Percentiles rank a stretch among this genome's conserved stretches.
These are phyloP conservation scores for Trypoxylus dichotomus DNA, from an alignment of 1,140 invertebrate species.

Conservation along the genomic window DNA sequence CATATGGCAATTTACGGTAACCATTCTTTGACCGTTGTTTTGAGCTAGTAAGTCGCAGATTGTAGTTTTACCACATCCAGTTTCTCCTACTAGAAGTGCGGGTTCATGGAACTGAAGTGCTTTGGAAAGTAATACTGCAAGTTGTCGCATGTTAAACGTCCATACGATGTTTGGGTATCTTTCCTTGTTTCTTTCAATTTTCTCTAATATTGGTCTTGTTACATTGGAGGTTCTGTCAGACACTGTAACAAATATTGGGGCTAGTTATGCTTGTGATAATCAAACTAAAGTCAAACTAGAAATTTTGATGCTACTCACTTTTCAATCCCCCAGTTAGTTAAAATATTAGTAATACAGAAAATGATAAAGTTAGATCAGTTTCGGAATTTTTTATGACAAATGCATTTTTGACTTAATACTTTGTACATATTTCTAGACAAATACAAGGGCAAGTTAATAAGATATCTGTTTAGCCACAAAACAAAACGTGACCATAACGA, in stretches of 20 bases:
- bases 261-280: too few relatives aligned
- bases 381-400: too few relatives aligned
- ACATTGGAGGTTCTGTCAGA: slow-evolving; percentile 74
- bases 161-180: slow-evolving; percentile 86
- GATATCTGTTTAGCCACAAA: too few relatives aligned
- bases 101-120: slow-evolving; percentile 92
- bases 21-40: slow-evolving; percentile 66
- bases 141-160: slow-evolving; percentile 88
- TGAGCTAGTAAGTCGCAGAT: slow-evolving; percentile 87
- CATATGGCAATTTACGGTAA: slow-evolving; percentile 96
- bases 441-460: too few relatives aligned
- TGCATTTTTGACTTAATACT: too few relatives aligned
- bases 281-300: too few relatives aligned
- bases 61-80: slow-evolving; percentile 98
- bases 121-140: slow-evolving; percentile 90
- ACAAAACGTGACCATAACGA: too few relatives aligned
- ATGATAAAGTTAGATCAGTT: too few relatives aligned
- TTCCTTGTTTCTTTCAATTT: slow-evolving; percentile 61
- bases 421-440: too few relatives aligned
- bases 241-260: slow-evolving; percentile 53
- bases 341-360: too few relatives aligned
- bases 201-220: slow-evolving; percentile 71
- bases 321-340: too few relatives aligned
- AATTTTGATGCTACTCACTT: too few relatives aligned
- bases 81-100: slow-evolving; percentile 94